Evolutionary conservation across 2,113 vertebrate genomes (phyloP), one percentile per base, ranked within the genome.

Genomic region (Romanogobio albipinnatus): DNA sequence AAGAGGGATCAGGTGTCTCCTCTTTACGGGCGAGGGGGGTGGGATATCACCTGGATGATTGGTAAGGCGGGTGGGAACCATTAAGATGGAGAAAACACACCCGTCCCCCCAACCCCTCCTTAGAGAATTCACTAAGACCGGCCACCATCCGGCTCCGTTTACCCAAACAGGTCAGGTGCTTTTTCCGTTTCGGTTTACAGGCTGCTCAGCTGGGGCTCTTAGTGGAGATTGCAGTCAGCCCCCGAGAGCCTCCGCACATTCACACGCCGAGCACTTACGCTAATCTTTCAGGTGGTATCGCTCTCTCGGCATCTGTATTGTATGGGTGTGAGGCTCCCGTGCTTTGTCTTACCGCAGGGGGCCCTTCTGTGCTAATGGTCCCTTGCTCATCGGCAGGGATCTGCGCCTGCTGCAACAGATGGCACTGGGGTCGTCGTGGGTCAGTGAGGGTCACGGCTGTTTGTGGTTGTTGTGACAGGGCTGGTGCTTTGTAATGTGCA

Each of bases 381-480:
- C 45, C 49, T 75, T 56, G 76, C 58, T 47, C 82, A 85, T 36
- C 58, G 53, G 73, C 84, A 53, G 51, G 22, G 76, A 84, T 82
- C 68, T 81, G 66, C 45, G 49, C 82, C 87, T 76, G 64, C 86
- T 82, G 79, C 84, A 90, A 88, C 93, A 95, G 93, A 94, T 94
- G 94, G 93, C 87, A 58, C 53, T 85, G 90, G 88, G 92, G 89
- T 89, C 85, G 66, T 77, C 85, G 68, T 9, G 89, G 93, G 93
- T 93, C 87, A 92, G 78, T 70, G 76, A 8, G 43, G 90, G 89
- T 90, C 88, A 83, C 83, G 85, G 91, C 90, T 93, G 93, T 93
- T 92, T 90, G 85, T 84, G 89, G 88, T 92, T 92, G 90, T 93
- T 92, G 89, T 93, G 91, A 94, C 90, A 92, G 56, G 87, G 86